Percentiles rank a stretch among this genome's conserved stretches.
Conservation (phyloP, 1,140 invertebrate genomes). For the Drosophila varians region DNA sequence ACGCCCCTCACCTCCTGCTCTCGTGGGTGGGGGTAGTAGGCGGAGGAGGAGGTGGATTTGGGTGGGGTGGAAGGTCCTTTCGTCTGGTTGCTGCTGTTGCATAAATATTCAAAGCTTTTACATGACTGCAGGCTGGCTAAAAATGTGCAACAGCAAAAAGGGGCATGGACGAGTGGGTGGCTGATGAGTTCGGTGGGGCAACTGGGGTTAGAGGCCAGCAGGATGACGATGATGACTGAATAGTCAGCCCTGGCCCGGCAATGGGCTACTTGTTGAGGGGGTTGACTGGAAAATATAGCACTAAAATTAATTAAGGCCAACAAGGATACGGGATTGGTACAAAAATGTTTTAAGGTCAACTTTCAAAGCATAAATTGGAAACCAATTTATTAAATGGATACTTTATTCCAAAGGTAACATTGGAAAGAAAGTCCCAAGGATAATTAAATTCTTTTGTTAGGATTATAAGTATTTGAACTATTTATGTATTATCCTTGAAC, state of each 20-base stretch:
- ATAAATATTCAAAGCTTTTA: slow-evolving; percentile 81
- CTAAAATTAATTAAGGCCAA: slow-evolving; percentile 3
- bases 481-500: neutral
- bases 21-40: neutral
- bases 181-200: slow-evolving; percentile 21
- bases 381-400: no score
- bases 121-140: slow-evolving; percentile 79
- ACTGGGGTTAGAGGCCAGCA: slow-evolving; percentile 30
- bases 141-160: slow-evolving; percentile 71
- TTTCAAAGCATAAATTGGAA: no score
- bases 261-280: slow-evolving; percentile 57
- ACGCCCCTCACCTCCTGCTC: slow-evolving; percentile 1
- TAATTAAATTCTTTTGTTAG: neutral
- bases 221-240: slow-evolving; percentile 55
- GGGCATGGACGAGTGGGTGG: slow-evolving; percentile 9
- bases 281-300: slow-evolving; percentile 15
- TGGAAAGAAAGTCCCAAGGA: no score
- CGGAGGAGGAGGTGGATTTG: neutral
- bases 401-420: no score
- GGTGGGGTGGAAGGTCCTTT: slow-evolving; percentile 4
- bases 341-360: no score
- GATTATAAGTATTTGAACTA: neutral
- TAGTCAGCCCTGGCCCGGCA: slow-evolving; percentile 49
- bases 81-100: slow-evolving; percentile 52
- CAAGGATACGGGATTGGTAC: no score